Evolutionary conservation across 2,888 invertebrate species (phyloP).

Genomic region (Cabera pusaria): DNA sequence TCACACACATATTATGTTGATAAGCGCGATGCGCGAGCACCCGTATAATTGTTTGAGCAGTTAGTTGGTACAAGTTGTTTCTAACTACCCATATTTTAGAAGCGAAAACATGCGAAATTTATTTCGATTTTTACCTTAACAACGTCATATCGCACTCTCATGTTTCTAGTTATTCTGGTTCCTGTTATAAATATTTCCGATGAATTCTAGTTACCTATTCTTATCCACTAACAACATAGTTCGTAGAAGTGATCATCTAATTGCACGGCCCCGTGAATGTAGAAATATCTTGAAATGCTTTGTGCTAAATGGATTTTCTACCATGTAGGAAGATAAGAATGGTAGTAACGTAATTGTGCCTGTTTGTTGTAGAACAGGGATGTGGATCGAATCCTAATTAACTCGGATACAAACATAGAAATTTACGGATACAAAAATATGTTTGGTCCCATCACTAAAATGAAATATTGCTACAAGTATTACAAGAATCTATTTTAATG

Average conservation of each 20-base stretch:
- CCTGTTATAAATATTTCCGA: slow-evolving; percentile 6
- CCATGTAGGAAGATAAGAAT: too few species aligned
- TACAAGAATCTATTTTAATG: too few species aligned
- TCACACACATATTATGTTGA: slow-evolving; percentile 20
- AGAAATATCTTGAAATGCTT: too few species aligned
- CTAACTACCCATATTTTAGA: too few species aligned
- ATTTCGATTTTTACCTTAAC: slow-evolving; percentile 7
- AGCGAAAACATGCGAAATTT: neutral
- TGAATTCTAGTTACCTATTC: slow-evolving; percentile 5
- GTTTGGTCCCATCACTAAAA: too few species aligned
- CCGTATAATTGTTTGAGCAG: slow-evolving; percentile 17
- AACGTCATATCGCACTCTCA: slow-evolving; percentile 1
- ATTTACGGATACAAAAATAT: too few species aligned
- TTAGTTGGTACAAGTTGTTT: slow-evolving; percentile 2
- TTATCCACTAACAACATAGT: slow-evolving; percentile 5
- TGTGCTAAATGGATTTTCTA: too few species aligned
- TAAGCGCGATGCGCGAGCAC: slow-evolving; percentile 16
- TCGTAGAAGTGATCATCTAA: slow-evolving; percentile 5
- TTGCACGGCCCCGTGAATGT: neutral
- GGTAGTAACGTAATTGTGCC: too few species aligned
- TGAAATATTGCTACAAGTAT: too few species aligned
- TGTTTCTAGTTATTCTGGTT: slow-evolving; percentile 5
- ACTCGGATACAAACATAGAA: too few species aligned
- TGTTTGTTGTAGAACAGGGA: too few species aligned
- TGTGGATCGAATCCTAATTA: too few species aligned